These are phyloP conservation scores for Vultur gryphus DNA, from an alignment of 2,797 vertebrate species.

Conservation along the genomic window DNA sequence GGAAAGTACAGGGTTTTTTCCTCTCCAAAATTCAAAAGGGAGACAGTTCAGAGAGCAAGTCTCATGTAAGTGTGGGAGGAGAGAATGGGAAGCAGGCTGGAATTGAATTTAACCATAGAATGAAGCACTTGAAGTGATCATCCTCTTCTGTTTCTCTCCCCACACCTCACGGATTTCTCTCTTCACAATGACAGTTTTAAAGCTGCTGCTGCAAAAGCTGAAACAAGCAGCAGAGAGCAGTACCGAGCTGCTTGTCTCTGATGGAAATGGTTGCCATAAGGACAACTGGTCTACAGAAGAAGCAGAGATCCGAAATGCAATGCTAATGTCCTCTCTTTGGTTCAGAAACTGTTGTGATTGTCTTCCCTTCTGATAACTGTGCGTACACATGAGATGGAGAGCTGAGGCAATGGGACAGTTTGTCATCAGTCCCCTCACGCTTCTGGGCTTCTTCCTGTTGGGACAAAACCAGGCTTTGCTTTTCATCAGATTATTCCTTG, in stretches of 20 bases:
- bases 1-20: background rate
- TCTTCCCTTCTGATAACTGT: background rate
- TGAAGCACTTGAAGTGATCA: background rate
- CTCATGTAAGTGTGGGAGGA: background rate
- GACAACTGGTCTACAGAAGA: background rate
- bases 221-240: constrained; percentile 53
- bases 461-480: background rate
- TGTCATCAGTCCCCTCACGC: background rate
- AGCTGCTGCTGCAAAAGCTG: background rate
- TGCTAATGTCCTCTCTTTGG: background rate
- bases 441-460: background rate
- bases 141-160: background rate
- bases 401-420: background rate
- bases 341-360: background rate
- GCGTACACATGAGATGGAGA: background rate
- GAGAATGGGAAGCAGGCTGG: background rate
- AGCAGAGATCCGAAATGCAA: background rate
- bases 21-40: background rate
- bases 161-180: background rate
- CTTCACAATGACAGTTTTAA: background rate
- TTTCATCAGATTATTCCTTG: background rate
- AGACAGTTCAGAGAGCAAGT: background rate
- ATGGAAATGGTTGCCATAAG: background rate
- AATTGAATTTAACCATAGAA: background rate
- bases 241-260: background rate